Evolutionary conservation across 1,140 invertebrate species (phyloP), one percentile per base, ranked within the genome.

Genomic region (Eupeodes corollae): DNA sequence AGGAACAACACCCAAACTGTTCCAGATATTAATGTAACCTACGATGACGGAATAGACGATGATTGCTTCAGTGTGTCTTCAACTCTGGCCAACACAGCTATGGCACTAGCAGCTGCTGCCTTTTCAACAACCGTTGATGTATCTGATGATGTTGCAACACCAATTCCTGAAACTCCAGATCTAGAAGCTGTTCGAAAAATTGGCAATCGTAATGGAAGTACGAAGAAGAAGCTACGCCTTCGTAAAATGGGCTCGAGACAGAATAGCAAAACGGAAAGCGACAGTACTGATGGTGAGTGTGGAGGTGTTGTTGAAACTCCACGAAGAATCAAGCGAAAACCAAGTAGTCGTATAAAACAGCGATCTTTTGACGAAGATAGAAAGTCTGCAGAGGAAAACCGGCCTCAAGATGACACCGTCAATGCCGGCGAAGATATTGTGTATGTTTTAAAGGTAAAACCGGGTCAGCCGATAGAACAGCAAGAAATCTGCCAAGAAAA

Each of bases 261-360:
- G 47, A 68, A 67, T 45, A 68, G 63, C 48, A 68, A 68, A 50
- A 68, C 66, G n/a, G 66, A 68, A 51, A 68, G 66, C 51, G 69
- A 73, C 42, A 65, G 56, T 53, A 71, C 65, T 42, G 70, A 75
- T 49, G 54, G 62, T 44, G 60, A 70, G 26, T 64, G 68, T 38
- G 68, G 69, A 14, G 70, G 69, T 47, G 59, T 58, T 15, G 59
- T 73, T 33, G 66, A 68, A 52, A 61, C 63, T 1, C 63, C 61
- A 15, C 53, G 65, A 37, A 56, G 62, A 3, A 26, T 66, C 26
- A 68, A 66, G 0, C 55, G 63, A 14, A 66, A 68, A 43, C 39
- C 26, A 49, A 68, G 67, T 42, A 59, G 61, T 46, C 63, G 66
- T 10, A 35, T 56, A 0, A 64, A 66, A 43, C 63, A 68, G 48